A percentile compares a stretch with the other conserved stretches of the same genome.
Evolutionary conservation across 2,888 invertebrate species (phyloP).

Genomic region (Eupithecia exiguata): DNA sequence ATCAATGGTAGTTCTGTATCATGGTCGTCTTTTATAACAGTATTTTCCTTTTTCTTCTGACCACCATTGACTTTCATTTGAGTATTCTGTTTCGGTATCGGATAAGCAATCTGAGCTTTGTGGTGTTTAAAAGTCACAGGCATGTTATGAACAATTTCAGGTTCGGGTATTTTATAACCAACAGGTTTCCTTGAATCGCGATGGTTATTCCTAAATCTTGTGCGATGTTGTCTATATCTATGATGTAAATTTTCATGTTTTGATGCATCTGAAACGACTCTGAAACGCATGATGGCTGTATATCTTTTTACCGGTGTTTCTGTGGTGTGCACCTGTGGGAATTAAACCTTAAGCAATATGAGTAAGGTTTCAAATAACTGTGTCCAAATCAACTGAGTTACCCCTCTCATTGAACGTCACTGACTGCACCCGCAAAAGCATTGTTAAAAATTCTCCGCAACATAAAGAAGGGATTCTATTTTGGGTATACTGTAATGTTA

Average conservation of each 20-base stretch:
- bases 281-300: conserved; percentile 34
- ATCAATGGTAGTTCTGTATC: not conserved
- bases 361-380: conserved; percentile 26
- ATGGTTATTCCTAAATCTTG: conserved; percentile 6
- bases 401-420: not conserved
- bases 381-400: conserved; percentile 32
- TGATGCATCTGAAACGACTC: conserved; percentile 30
- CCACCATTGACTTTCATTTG: not conserved
- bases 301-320: conserved; percentile 30
- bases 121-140: conserved; percentile 25
- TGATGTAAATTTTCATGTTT: conserved; percentile 20
- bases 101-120: conserved; percentile 5
- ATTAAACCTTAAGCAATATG: conserved; percentile 37
- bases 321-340: conserved; percentile 35
- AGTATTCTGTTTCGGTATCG: not conserved
- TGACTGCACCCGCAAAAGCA: not conserved
- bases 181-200: conserved; percentile 6
- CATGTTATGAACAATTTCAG: conserved; percentile 10
- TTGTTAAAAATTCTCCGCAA: not conserved
- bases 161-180: not conserved
- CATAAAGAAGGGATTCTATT: not conserved
- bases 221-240: conserved; percentile 18
- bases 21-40: conserved; percentile 6
- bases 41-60: not conserved
- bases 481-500: not conserved